A percentile compares a stretch with the other conserved stretches of the same genome.
phyloP scores from a whole-genome alignment of 2,888 invertebrate species.

The Pristionchus maxplancki region DNA sequence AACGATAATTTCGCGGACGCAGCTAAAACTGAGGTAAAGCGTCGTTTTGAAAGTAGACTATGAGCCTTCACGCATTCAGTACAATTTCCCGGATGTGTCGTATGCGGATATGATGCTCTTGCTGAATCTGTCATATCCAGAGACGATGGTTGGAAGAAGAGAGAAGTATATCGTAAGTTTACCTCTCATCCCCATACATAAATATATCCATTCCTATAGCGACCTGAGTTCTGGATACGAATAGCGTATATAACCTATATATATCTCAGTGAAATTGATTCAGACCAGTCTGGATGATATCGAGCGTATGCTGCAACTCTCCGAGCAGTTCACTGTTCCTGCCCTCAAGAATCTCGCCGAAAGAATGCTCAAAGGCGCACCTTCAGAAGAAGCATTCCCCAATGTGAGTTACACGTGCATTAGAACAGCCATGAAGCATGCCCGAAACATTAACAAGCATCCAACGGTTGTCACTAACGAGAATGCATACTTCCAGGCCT shows the following conservation, averaged over 20 bases:
- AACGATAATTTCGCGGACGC: background rate
- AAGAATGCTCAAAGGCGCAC: background rate
- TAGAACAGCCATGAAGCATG: too few species aligned
- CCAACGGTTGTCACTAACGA: too few species aligned
- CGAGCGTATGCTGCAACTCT: background rate
- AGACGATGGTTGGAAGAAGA: background rate
- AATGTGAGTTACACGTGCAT: background rate
- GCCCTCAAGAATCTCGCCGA: background rate
- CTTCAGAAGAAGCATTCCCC: background rate
- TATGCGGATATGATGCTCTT: constrained; percentile 11
- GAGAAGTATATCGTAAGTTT: background rate
- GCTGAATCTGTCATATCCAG: background rate
- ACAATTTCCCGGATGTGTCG: background rate
- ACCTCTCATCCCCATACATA: background rate
- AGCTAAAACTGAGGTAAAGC: background rate
- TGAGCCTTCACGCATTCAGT: background rate
- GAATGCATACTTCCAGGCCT: too few species aligned
- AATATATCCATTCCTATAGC: too few species aligned
- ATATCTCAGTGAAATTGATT: background rate
- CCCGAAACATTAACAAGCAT: background rate
- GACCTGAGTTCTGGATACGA: background rate
- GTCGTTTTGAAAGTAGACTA: background rate
- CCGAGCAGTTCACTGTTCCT: background rate
- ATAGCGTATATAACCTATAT: too few species aligned
- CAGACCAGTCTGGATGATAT: background rate